A percentile compares a stretch with the other conserved stretches of the same genome.
These are phyloP conservation scores for Lithodes maja DNA, from an alignment of 2,888 invertebrate genomes.

Conservation along the genomic window DNA sequence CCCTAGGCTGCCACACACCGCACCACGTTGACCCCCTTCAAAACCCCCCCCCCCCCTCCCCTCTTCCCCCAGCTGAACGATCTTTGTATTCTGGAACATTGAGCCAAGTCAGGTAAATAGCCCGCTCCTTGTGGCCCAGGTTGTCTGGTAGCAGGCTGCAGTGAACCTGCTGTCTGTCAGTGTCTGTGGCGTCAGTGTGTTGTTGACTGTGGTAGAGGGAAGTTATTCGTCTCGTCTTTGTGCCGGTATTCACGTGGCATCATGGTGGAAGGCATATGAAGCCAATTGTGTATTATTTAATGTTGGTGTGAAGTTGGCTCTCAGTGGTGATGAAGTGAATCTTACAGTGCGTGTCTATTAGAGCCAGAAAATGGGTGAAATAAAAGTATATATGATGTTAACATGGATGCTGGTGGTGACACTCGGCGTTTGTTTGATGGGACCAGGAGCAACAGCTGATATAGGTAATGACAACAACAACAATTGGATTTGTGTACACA, in stretches of 20 bases:
- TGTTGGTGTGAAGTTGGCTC: neutral
- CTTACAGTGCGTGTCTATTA: constrained; percentile 7
- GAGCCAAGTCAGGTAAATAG: too few relatives aligned
- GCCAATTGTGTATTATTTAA: neutral
- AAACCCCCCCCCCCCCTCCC: too few relatives aligned
- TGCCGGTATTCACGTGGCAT: constrained; percentile 38
- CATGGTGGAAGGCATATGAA: constrained; percentile 33
- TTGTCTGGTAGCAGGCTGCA: too few relatives aligned
- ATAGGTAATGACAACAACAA: constrained; percentile 24
- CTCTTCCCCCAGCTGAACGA: too few relatives aligned
- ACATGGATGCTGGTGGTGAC: constrained; percentile 27
- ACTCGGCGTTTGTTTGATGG: constrained; percentile 34
- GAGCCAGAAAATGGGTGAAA: constrained; percentile 19
- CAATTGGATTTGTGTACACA: too few relatives aligned
- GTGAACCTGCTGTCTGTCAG: too few relatives aligned
- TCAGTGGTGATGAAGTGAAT: constrained; percentile 13
- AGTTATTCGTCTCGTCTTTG: neutral
- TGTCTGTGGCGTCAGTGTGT: constrained; percentile 10
- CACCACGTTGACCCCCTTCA: too few relatives aligned
- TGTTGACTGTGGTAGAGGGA: constrained; percentile 1
- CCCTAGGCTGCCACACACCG: too few relatives aligned
- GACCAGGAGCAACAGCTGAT: constrained; percentile 35
- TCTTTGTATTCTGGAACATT: too few relatives aligned
- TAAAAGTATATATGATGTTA: constrained; percentile 13
- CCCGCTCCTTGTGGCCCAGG: too few relatives aligned